Base-by-base conservation (phyloP, 2,797 vertebrate genomes). In the Tapera naevia region DNA sequence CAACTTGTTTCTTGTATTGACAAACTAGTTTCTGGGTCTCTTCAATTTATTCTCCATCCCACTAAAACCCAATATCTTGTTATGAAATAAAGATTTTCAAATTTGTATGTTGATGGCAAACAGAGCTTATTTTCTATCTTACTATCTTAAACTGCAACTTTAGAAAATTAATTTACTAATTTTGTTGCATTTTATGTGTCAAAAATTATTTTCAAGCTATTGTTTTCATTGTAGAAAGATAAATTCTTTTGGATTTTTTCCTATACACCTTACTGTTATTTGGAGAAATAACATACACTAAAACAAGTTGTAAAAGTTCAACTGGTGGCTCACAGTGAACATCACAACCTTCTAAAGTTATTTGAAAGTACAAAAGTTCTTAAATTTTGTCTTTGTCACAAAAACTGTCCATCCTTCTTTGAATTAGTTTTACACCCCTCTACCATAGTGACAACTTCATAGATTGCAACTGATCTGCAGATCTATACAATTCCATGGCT, bases 381-480 rank as follows among this genome's bases (percentile, higher is more conserved):
- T 85, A 89, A 80, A 5, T 88, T 88, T 50, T 89, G 7, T 39
- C 56, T 86, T 18, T 50, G 43, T 53, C 39, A 92, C 56, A 94
- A 96, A 97, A 82, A 46, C 11, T 39, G 45, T 81, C 71, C 7
- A 16, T 74, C 69, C 35, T 53, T 64, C 81, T 89, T 57, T 94
- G 60, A 94, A 76, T 91, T 80, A 75, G 69, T 91, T 79, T 97
- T 93, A 90, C 22, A 95, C 37, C 28, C 43, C 39, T 91, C 96
- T 89, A 65, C 54, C 37, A 57, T 41, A 43, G 35, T 93, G 92
- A 95, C 86, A 96, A 43, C 82, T 88, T 88, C 57, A 28, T 74
- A 32, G 50, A 51, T 58, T 27, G 45, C 24, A 35, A 96, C 30
- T 94, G 94, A 96, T 96, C 96, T 96, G 85, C 78, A 97, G 93